Evolutionary conservation across 2,888 invertebrate genomes (phyloP), one percentile per base, ranked within the genome.

Genomic region (Erpobdella octoculata): DNA sequence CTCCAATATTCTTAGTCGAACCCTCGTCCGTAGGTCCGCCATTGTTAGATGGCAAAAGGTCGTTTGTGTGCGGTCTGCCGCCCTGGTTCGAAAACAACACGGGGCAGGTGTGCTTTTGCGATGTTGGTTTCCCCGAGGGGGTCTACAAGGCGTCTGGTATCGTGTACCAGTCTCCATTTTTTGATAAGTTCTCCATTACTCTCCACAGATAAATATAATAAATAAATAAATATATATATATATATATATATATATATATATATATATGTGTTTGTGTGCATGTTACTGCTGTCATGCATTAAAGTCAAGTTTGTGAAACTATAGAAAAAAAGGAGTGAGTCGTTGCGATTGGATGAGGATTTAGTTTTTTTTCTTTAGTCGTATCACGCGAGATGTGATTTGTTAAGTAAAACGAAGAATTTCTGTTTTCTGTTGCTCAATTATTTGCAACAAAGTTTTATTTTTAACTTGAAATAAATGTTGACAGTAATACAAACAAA

Each of bases 81-180:
- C 84, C 90, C 65, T 85, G 87, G 8, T 86, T 88, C 81, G 86
- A 86, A 77, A 88, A 88, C n/a, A 9, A 72, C 75, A 77, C 59
- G 25, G 89, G 90, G 65, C 79, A 80, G 73, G 85, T 92, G 77
- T 92, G 91, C 85, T 87, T 93, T 76, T 91, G 91, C 82, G 91
- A 92, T 85, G 86, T 92, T 79, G 90, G 90, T 77, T 87, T 92
- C 79, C 92, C 93, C 36, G 85, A 87, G 76, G 87, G 88, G 81
- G 87, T 92, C 78, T 92, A 89, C 85, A 85, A 86, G 70, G 89
- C 89, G 78, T 88, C 89, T 77, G 89, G 89, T 71, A 89, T 93
- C 74, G 86, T 86, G 75, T 93, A 92, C 85, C 88, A 88, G 79
- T 89, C 92, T 76, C 93, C 93, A 8, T 93, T 92, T 79, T 90